These are phyloP conservation scores for Thera britannica DNA, from an alignment of 2,888 invertebrate species.

Conservation along the genomic window DNA sequence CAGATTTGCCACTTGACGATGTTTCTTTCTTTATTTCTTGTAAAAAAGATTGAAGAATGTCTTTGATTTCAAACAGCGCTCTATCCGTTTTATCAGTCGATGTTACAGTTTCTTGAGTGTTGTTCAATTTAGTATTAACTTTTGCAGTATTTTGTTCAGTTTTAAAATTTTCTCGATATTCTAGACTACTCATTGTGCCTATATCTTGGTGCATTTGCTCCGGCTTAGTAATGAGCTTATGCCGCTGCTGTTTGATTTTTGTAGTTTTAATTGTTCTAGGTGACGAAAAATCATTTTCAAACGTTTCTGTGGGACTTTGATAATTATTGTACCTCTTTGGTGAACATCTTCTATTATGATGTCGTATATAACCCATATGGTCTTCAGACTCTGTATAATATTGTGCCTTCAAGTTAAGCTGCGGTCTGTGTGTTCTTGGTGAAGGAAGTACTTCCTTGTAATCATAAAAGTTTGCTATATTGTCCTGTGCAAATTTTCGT, in stretches of 20 bases:
- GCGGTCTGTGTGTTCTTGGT: slow-evolving; percentile 68
- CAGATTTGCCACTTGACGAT: slow-evolving; percentile 56
- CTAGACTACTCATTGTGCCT: slow-evolving; percentile 51
- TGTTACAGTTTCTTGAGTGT: slow-evolving; percentile 57
- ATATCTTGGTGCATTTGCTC: slow-evolving; percentile 46
- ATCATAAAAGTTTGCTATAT: slow-evolving; percentile 50
- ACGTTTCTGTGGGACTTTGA: slow-evolving; percentile 37
- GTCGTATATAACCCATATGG: slow-evolving; percentile 12
- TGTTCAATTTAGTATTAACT: slow-evolving; percentile 56
- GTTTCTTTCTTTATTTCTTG: slow-evolving; percentile 73
- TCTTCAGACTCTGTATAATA: slow-evolving; percentile 60
- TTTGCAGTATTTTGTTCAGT: slow-evolving; percentile 48
- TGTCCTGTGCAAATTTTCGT: slow-evolving; percentile 62
- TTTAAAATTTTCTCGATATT: slow-evolving; percentile 41
- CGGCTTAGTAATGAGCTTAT: slow-evolving; percentile 32
- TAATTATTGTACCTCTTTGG: slow-evolving; percentile 41
- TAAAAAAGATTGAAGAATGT: slow-evolving; percentile 71
- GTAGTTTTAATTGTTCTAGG: slow-evolving; percentile 23
- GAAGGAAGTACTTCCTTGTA: slow-evolving; percentile 74
- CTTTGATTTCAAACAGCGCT: slow-evolving; percentile 75
- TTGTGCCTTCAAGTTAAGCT: slow-evolving; percentile 69
- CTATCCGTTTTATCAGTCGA: slow-evolving; percentile 68
- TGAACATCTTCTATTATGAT: slow-evolving; percentile 15
- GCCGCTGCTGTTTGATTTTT: slow-evolving; percentile 33
- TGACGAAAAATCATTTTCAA: slow-evolving; percentile 46